Percentiles rank a stretch among this genome's conserved stretches.
phyloP scores from a whole-genome alignment of 2,797 vertebrate genomes.

The Leptodon cayanensis region DNA sequence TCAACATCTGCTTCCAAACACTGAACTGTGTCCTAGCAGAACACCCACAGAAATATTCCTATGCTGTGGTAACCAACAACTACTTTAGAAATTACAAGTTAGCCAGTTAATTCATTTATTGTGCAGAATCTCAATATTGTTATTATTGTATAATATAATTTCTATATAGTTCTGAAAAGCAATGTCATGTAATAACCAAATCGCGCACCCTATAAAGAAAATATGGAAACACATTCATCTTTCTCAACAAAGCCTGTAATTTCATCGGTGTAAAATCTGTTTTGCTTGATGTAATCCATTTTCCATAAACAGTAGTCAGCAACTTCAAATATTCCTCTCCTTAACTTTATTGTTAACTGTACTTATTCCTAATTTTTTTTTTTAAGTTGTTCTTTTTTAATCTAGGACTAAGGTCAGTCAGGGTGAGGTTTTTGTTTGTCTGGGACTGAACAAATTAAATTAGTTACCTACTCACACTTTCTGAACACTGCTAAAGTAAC shows the following conservation, averaged over 20 bases:
- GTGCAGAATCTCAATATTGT: background rate
- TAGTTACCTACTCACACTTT: background rate
- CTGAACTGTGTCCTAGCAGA: background rate
- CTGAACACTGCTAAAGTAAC: background rate
- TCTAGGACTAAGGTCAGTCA: background rate
- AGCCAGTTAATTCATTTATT: background rate
- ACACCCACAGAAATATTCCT: background rate
- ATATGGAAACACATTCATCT: background rate
- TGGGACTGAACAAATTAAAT: background rate
- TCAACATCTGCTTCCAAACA: conserved; percentile 21
- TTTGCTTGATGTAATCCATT: background rate
- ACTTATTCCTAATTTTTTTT: background rate
- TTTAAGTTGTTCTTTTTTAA: background rate
- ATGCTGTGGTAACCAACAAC: background rate
- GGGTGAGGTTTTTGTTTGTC: background rate
- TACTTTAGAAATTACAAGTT: background rate
- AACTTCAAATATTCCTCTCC: background rate
- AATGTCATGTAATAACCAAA: background rate
- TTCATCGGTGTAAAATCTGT: background rate
- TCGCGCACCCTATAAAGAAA: background rate
- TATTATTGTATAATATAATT: background rate
- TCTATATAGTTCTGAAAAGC: background rate
- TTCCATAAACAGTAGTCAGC: background rate
- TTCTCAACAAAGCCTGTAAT: background rate
- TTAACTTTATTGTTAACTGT: background rate